phyloP scores from a whole-genome alignment of 2,888 invertebrate genomes.

The Eumerus sabulonum region DNA sequence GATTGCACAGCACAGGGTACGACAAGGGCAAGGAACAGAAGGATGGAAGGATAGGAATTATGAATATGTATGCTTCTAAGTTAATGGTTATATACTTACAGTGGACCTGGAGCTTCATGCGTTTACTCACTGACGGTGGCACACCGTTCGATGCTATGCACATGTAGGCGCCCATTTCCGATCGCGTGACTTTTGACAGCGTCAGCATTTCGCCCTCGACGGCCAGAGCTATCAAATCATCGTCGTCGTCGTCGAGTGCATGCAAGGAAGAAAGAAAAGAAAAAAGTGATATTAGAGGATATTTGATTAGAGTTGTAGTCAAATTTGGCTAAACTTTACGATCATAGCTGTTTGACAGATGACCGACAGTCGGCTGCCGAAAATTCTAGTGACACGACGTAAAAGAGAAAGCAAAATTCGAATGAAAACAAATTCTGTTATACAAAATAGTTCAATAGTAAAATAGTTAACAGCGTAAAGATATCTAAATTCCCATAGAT shows the following conservation, averaged over 20 bases:
- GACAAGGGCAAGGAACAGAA: conserved; percentile 2
- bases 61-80: conserved; percentile 20
- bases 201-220: conserved; percentile 90
- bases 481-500: no score
- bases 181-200: conserved; percentile 91
- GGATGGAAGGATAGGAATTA: neutral
- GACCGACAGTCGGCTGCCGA: conserved; percentile 21
- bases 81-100: conserved; percentile 83
- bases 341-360: conserved; percentile 26
- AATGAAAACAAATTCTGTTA: no score
- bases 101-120: conserved; percentile 94
- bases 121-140: conserved; percentile 92
- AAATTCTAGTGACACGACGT: no score
- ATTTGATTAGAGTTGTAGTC: conserved; percentile 40
- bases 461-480: no score
- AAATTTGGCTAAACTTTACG: conserved; percentile 45
- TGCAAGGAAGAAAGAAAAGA: conserved; percentile 38
- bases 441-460: no score
- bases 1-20: neutral
- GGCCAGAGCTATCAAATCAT: conserved; percentile 81
- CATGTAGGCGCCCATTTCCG: conserved; percentile 93
- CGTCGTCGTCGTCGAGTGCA: conserved; percentile 39
- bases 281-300: conserved; percentile 21
- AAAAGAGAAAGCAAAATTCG: no score
- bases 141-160: conserved; percentile 94